A percentile compares a stretch with the other conserved stretches of the same genome.
These are phyloP conservation scores for Ectemnius cavifrons DNA, from an alignment of 2,888 invertebrate species.

Conservation along the genomic window DNA sequence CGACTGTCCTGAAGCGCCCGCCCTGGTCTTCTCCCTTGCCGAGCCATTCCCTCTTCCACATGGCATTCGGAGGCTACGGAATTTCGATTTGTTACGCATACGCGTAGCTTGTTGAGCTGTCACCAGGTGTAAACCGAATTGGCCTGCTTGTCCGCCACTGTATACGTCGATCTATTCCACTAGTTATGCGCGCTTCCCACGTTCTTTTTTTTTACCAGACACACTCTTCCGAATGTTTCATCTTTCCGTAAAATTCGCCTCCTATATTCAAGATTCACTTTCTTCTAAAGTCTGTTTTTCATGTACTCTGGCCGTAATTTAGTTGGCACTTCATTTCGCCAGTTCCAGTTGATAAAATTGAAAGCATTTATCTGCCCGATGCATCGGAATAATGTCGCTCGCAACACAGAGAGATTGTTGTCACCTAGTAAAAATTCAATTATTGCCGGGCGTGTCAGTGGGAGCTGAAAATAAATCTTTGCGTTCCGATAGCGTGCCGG, in stretches of 20 bases:
- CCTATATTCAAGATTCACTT: neutral
- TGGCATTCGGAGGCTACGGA: conserved; percentile 50
- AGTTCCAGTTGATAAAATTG: no score
- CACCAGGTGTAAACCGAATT: conserved; percentile 57
- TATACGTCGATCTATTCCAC: conserved; percentile 32
- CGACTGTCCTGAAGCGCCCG: conserved; percentile 48
- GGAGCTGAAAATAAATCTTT: conserved; percentile 37
- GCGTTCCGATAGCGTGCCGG: conserved; percentile 10
- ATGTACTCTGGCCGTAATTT: neutral
- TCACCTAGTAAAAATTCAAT: conserved; percentile 36
- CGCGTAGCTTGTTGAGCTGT: conserved; percentile 37
- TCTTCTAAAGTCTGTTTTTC: neutral
- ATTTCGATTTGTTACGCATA: conserved; percentile 57
- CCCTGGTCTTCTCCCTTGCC: conserved; percentile 36
- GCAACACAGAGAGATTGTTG: neutral
- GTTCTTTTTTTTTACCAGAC: neutral
- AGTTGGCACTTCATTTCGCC: no score
- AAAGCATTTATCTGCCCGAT: no score
- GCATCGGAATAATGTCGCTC: neutral
- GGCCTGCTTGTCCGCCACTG: conserved; percentile 56
- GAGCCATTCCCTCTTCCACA: conserved; percentile 29
- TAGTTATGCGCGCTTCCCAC: neutral
- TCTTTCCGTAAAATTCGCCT: neutral
- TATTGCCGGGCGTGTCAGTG: conserved; percentile 9
- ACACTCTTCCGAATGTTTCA: neutral